Conservation (phyloP, 2,797 vertebrate genomes). For the Paguma larvata region DNA sequence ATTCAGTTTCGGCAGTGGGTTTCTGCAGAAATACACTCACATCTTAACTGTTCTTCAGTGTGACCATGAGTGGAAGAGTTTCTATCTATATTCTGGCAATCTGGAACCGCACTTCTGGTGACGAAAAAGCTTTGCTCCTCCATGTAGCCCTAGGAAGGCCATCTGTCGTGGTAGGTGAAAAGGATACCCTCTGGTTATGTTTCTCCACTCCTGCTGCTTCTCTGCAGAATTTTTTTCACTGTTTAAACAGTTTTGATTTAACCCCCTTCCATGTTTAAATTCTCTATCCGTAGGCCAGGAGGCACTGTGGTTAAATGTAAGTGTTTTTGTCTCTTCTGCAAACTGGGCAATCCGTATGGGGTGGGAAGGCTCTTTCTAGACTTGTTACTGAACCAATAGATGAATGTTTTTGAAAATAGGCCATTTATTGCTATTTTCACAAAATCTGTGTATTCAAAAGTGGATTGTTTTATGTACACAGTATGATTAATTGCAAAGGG, state of each 20-base stretch:
- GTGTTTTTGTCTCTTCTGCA: neutral
- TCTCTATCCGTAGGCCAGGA: neutral
- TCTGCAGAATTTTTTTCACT: constrained; percentile 37
- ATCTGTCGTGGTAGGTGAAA: constrained; percentile 17
- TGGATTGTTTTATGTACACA: neutral
- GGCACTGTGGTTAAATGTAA: neutral
- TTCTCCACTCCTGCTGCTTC: neutral
- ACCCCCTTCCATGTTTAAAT: constrained; percentile 37
- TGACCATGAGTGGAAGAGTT: neutral
- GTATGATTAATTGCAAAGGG: neutral
- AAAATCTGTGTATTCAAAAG: neutral
- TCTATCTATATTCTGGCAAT: neutral
- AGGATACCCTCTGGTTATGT: neutral
- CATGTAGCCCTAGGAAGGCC: neutral
- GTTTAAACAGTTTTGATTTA: constrained; percentile 44
- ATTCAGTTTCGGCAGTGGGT: neutral
- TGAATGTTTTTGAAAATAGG: neutral
- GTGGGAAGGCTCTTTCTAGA: neutral
- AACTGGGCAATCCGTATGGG: neutral
- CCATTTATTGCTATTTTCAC: neutral
- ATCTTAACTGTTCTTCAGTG: neutral
- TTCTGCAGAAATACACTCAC: neutral
- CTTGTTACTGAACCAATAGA: neutral
- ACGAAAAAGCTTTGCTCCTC: neutral
- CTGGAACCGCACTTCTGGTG: neutral